phyloP scores from a whole-genome alignment of 2,113 vertebrate genomes.

The Semnornis frantzii region DNA sequence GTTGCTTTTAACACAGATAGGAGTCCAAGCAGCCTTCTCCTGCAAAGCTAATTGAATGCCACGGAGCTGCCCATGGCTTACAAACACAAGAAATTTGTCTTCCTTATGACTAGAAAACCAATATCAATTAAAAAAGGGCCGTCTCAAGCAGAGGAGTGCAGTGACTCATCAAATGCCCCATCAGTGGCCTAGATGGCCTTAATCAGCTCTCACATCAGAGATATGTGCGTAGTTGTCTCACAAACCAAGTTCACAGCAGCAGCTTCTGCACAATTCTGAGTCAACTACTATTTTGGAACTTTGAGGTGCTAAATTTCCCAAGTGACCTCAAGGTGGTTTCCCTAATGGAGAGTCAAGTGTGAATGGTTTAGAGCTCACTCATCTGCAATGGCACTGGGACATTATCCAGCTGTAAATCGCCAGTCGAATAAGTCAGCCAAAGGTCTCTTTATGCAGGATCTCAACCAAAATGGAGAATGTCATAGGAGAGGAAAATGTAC shows the following conservation, averaged over 20 bases:
- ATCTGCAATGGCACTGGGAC: not conserved
- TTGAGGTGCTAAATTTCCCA: not conserved
- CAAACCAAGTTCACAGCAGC: not conserved
- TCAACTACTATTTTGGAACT: not conserved
- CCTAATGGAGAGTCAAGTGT: not conserved
- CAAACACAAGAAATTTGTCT: not conserved
- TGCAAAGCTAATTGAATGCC: not conserved
- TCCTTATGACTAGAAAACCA: not conserved
- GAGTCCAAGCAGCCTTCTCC: not conserved
- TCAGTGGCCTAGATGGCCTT: not conserved
- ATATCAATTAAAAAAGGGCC: not conserved
- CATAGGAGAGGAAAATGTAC: not conserved
- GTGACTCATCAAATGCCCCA: not conserved
- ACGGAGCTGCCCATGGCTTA: not conserved
- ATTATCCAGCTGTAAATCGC: not conserved
- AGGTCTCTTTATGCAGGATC: not conserved
- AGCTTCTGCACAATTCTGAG: not conserved
- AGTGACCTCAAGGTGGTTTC: not conserved
- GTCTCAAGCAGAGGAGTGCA: not conserved
- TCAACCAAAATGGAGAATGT: not conserved
- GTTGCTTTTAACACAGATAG: not conserved
- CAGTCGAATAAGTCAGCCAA: accelerated
- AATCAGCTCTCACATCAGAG: not conserved
- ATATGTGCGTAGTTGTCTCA: not conserved
- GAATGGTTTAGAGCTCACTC: not conserved